A percentile compares a stretch with the other conserved stretches of the same genome.
These are phyloP conservation scores for Vanacampus margaritifer DNA, from an alignment of 2,113 vertebrate species.

Conservation along the genomic window DNA sequence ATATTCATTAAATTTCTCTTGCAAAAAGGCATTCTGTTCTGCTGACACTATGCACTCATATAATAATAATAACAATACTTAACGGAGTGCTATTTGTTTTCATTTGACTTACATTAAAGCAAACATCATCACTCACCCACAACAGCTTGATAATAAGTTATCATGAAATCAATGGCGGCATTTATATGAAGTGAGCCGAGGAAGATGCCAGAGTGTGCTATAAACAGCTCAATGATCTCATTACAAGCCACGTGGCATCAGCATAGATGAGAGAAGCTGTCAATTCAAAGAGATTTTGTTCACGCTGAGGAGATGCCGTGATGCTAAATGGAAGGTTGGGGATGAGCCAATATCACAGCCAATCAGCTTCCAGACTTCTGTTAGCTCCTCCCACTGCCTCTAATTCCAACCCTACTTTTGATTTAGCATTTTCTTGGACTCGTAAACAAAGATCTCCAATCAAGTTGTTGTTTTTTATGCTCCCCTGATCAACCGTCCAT, in stretches of 20 bases:
- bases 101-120: neutral
- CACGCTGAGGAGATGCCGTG: too few species aligned
- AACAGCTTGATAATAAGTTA: conserved; percentile 6
- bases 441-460: too few species aligned
- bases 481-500: too few species aligned
- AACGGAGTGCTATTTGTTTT: too few species aligned
- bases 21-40: neutral
- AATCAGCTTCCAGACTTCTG: too few species aligned
- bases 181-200: conserved; percentile 27
- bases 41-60: neutral
- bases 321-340: too few species aligned
- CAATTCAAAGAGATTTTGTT: neutral
- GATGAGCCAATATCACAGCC: too few species aligned
- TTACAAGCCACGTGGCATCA: conserved; percentile 31
- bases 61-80: neutral
- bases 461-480: too few species aligned
- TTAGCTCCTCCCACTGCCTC: too few species aligned
- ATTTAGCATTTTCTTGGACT: too few species aligned
- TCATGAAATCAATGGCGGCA: conserved; percentile 24
- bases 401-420: too few species aligned
- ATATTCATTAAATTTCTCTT: conserved; percentile 1
- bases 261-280: conserved; percentile 12
- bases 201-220: neutral
- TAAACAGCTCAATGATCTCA: conserved; percentile 34
- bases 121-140: neutral